phyloP scores from a whole-genome alignment of 2,113 vertebrate genomes.

The Rhinoderma darwinii region DNA sequence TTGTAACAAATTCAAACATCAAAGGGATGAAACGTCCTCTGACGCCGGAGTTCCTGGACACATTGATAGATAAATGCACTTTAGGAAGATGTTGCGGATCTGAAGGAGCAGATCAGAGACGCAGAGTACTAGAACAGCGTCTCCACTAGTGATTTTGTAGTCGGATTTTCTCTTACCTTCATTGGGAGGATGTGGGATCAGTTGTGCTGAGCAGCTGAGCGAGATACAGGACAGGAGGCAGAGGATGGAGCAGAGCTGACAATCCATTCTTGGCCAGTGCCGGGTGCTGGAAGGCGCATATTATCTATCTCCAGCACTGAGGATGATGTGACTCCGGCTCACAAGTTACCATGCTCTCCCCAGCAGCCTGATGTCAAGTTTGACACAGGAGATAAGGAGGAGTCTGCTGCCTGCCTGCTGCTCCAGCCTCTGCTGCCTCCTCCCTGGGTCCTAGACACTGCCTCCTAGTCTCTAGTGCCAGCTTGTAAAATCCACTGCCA shows the following conservation, averaged over 20 bases:
- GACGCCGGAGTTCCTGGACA: background rate
- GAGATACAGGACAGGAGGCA: constrained; percentile 72
- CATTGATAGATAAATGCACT: background rate
- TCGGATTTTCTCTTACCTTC: constrained; percentile 85
- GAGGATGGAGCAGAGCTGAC: constrained; percentile 78
- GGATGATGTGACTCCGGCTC: constrained; percentile 83
- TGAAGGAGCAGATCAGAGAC: background rate
- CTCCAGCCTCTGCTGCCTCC: constrained; percentile 45
- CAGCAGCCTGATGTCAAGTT: constrained; percentile 83
- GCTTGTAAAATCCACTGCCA: constrained; percentile 32
- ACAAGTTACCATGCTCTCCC: constrained; percentile 81
- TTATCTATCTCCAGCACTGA: constrained; percentile 80
- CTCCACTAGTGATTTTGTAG: background rate
- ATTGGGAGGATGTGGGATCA: constrained; percentile 81
- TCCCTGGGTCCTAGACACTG: constrained; percentile 72
- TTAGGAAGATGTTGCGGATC: background rate
- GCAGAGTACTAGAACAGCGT: background rate
- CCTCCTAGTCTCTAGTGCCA: background rate
- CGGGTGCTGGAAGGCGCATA: constrained; percentile 84
- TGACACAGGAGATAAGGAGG: constrained; percentile 85
- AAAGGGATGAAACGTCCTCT: no score
- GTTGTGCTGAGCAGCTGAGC: constrained; percentile 70
- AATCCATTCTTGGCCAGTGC: constrained; percentile 91
- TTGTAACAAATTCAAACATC: background rate
- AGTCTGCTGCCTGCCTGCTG: constrained; percentile 71